These are phyloP conservation scores for Drosophila elegans DNA, from an alignment of 1,140 invertebrate species.

Conservation along the genomic window DNA sequence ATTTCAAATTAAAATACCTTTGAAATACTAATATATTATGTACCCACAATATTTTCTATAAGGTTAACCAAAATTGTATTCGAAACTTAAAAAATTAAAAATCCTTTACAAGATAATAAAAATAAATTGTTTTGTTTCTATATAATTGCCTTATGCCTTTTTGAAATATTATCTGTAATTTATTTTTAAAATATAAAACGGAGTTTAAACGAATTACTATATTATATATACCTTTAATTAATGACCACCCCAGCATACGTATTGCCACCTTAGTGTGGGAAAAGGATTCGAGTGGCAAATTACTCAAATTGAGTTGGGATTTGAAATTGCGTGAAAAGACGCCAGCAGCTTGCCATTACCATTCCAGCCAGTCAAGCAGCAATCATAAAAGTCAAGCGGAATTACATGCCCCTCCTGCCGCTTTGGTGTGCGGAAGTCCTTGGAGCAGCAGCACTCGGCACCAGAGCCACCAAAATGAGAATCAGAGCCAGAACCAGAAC, in stretches of 20 bases:
- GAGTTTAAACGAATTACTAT: neutral
- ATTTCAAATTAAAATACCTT: too few relatives aligned
- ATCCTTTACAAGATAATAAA: too few relatives aligned
- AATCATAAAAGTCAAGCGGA: conserved; percentile 80
- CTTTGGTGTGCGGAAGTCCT: conserved; percentile 65
- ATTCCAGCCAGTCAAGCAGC: conserved; percentile 53
- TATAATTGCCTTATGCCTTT: too few relatives aligned
- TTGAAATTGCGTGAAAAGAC: conserved; percentile 81
- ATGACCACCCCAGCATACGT: neutral
- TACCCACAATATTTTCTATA: too few relatives aligned
- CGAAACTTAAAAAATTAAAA: too few relatives aligned
- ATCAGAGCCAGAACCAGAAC: conserved; percentile 29
- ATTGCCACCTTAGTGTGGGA: conserved; percentile 51
- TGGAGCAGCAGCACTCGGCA: conserved; percentile 28
- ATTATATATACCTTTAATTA: neutral
- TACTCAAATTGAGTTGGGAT: conserved; percentile 83
- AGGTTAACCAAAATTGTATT: too few relatives aligned
- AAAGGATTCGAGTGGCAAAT: conserved; percentile 79
- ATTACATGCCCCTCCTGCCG: conserved; percentile 24
- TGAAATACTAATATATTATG: too few relatives aligned
- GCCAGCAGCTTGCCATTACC: conserved; percentile 57
- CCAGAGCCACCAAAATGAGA: conserved; percentile 11
- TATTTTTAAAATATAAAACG: neutral
- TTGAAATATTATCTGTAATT: neutral
- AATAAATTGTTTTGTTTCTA: neutral